These are phyloP conservation scores for Scophthalmus maximus DNA, from an alignment of 2,113 vertebrate genomes.

Conservation along the genomic window DNA sequence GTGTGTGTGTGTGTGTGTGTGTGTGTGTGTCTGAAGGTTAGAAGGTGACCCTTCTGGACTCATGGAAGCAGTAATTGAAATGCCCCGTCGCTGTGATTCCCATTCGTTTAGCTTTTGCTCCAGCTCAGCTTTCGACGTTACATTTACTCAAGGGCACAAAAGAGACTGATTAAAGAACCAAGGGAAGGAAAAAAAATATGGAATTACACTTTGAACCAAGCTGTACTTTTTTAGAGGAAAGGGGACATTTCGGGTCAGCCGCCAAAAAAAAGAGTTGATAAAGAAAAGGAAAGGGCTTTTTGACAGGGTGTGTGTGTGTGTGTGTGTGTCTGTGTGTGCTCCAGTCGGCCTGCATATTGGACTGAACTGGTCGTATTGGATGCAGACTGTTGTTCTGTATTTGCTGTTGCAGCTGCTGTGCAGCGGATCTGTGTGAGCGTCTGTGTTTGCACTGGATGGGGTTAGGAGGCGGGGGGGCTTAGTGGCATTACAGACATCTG, in stretches of 20 bases:
- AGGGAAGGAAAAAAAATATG: conserved; percentile 25
- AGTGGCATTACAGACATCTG: conserved; percentile 71
- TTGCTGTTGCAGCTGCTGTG: conserved; percentile 66
- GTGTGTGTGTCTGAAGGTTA: conserved; percentile 11
- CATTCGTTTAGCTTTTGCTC: conserved; percentile 51
- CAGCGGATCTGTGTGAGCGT: conserved; percentile 11
- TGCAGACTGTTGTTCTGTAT: conserved; percentile 48
- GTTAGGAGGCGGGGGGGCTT: conserved; percentile 29
- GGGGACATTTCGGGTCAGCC: conserved; percentile 19
- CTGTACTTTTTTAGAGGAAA: background rate
- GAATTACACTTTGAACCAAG: conserved; percentile 30
- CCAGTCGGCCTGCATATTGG: conserved; percentile 19
- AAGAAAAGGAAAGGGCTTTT: conserved; percentile 7
- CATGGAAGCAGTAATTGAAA: conserved; percentile 62
- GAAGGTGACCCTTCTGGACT: conserved; percentile 66
- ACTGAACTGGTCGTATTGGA: conserved; percentile 39
- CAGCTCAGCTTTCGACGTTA: conserved; percentile 33
- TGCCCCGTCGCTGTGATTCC: conserved; percentile 35
- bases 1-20: conserved; percentile 18
- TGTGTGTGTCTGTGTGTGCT: conserved; percentile 11
- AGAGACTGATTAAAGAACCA: conserved; percentile 6
- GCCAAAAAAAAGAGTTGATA: conserved; percentile 19
- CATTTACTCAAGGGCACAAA: conserved; percentile 49
- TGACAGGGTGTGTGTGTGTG: conserved; percentile 15
- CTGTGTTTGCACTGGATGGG: conserved; percentile 52